phyloP scores from a whole-genome alignment of 1,140 invertebrate species.

The Drosophila ambigua region DNA sequence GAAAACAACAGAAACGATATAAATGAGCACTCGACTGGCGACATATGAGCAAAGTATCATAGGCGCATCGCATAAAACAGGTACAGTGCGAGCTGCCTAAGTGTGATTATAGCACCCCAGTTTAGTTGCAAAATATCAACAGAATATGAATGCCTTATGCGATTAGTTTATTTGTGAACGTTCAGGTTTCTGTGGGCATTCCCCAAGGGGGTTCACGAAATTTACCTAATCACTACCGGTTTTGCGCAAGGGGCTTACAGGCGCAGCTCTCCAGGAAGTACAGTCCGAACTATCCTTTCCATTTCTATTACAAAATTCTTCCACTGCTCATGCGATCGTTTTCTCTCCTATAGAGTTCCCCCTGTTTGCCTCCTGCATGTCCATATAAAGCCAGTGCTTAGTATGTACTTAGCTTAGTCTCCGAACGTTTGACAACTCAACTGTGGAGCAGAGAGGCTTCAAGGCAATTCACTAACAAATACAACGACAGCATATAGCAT shows the following conservation, averaged over 20 bases:
- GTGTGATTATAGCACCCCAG: neutral
- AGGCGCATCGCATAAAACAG: conserved; percentile 26
- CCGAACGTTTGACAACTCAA: conserved; percentile 76
- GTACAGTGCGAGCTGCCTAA: conserved; percentile 18
- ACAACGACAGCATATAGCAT: conserved; percentile 19
- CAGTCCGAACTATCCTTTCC: no score
- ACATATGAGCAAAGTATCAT: conserved; percentile 20
- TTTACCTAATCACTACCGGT: no score
- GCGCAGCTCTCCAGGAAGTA: no score
- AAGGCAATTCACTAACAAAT: conserved; percentile 61
- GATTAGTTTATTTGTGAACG: no score
- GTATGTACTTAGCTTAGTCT: conserved; percentile 49
- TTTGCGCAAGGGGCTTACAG: no score
- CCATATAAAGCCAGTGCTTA: conserved; percentile 35
- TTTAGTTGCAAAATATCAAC: no score
- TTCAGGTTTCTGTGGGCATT: no score
- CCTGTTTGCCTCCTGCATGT: conserved; percentile 37
- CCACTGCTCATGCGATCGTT: no score
- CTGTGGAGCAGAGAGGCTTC: conserved; percentile 61
- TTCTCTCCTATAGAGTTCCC: neutral
- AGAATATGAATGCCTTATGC: no score
- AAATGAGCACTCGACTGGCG: conserved; percentile 23
- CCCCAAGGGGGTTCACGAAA: no score
- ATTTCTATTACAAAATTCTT: no score
- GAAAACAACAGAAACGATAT: conserved; percentile 3